Evolutionary conservation across 23 tunicate species (phyloP), one percentile per base, ranked within the genome.

Genomic region (Halocynthia aurantium): DNA sequence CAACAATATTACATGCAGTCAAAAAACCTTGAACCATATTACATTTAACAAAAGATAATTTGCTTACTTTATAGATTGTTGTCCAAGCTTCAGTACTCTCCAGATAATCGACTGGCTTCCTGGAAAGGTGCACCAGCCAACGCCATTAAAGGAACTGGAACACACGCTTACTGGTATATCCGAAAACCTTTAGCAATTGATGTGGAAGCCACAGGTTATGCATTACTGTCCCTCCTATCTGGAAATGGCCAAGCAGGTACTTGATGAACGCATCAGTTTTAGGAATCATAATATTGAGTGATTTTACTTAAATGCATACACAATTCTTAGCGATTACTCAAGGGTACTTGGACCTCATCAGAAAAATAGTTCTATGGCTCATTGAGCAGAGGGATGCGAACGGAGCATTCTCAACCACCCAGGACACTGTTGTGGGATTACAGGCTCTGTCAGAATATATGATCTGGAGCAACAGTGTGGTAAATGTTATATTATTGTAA

Each of bases 81-180:
- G n/a, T n/a, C 55, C 13, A 71, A 71, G 55, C n/a, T 74, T 64
- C 57, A 71, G 10, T 71, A 71, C 51, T 71, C 76, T 0, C 55
- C 50, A 62, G 53, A 77, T 7, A 50, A 50, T 17, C 11, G 55
- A 61, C 51, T 61, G 22, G 81, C 73, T 12, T 85, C 51, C 81
- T 87, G 86, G 94, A 18, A 82, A 82, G 94, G 83, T 11, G 73
- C 87, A 6, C 49, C 73, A 15, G 62, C 53, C 21, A 63, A 49
- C 6, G 80, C 78, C n/a, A 77, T 87, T 7, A 70, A 52, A 31
- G 87, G 87, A 50, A 87, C 94, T 6, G 83, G 68, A 13, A 72
- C 71, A 6, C 77, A 87, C 61, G 80, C 82, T 0, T 87, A 87
- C 60, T 87, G 94, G 94, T 87, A 87, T 58, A 49, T 57, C 17